These are phyloP conservation scores for Saccopteryx leptura DNA, from an alignment of 2,113 vertebrate genomes.

Conservation along the genomic window DNA sequence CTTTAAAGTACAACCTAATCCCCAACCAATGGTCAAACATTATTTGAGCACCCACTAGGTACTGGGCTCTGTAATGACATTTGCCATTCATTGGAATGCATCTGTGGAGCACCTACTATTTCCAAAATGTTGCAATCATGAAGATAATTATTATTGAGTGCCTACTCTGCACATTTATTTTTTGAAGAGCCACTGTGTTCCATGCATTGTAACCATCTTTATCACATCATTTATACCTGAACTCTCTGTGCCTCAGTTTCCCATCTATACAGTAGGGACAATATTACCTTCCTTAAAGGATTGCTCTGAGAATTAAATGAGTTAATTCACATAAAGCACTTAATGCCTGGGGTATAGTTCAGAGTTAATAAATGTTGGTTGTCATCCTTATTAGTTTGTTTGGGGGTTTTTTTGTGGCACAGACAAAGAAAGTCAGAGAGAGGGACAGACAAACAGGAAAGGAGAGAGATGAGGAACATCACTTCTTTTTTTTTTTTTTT, in stretches of 20 bases:
- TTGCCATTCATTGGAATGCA: neutral
- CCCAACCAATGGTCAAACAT: neutral
- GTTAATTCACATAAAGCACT: neutral
- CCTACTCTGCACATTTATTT: neutral
- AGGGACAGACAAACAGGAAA: too few species aligned
- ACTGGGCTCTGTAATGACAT: neutral
- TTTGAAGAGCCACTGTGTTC: neutral
- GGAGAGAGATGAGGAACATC: too few species aligned
- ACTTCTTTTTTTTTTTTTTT: too few species aligned
- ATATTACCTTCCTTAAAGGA: slow-evolving; percentile 1
- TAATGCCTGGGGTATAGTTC: neutral
- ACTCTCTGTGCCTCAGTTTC: neutral
- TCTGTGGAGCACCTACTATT: neutral
- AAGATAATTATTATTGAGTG: neutral
- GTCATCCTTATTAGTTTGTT: neutral
- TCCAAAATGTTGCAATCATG: neutral
- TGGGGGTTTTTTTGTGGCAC: too few species aligned
- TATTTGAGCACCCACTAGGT: neutral
- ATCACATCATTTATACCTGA: neutral
- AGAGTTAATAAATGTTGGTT: slow-evolving; percentile 1
- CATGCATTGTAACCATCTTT: neutral
- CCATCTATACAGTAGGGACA: neutral
- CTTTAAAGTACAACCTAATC: neutral
- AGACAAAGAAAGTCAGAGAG: too few species aligned
- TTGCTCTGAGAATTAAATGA: neutral